A percentile compares a stretch with the other conserved stretches of the same genome.
phyloP scores from a whole-genome alignment of 2,888 invertebrate genomes.

The Heteromyza rotundicornis region DNA sequence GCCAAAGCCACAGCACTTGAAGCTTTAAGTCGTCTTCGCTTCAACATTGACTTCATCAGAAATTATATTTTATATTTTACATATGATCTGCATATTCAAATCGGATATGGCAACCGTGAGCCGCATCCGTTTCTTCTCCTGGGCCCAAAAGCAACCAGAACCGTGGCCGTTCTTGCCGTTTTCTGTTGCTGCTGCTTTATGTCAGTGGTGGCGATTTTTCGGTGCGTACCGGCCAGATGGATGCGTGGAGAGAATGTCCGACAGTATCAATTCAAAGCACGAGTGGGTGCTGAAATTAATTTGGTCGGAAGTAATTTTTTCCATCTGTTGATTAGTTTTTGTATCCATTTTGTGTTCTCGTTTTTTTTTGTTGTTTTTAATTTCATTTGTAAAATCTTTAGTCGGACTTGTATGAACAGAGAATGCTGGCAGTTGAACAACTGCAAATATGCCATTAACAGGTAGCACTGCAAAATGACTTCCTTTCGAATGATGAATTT shows the following conservation, averaged over 20 bases:
- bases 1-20: too few species aligned
- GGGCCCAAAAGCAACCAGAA: too few species aligned
- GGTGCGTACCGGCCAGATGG: conserved; percentile 4
- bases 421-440: too few species aligned
- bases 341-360: conserved; percentile 11
- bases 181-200: too few species aligned
- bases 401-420: too few species aligned
- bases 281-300: conserved; percentile 47
- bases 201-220: not conserved
- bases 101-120: conserved; percentile 37
- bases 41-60: conserved; percentile 15
- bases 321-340: conserved; percentile 38
- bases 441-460: too few species aligned
- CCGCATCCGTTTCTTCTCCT: conserved; percentile 11
- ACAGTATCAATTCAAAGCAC: conserved; percentile 27
- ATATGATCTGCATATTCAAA: conserved; percentile 43
- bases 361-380: not conserved
- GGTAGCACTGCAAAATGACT: too few species aligned
- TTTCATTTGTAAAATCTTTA: not conserved
- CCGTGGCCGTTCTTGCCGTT: not conserved
- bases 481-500: too few species aligned
- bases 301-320: conserved; percentile 47
- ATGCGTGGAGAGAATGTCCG: conserved; percentile 6
- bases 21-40: conserved; percentile 18
- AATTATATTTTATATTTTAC: conserved; percentile 28